Evolutionary conservation across 1,140 invertebrate genomes (phyloP).

Genomic region (Eriosoma lanigerum): DNA sequence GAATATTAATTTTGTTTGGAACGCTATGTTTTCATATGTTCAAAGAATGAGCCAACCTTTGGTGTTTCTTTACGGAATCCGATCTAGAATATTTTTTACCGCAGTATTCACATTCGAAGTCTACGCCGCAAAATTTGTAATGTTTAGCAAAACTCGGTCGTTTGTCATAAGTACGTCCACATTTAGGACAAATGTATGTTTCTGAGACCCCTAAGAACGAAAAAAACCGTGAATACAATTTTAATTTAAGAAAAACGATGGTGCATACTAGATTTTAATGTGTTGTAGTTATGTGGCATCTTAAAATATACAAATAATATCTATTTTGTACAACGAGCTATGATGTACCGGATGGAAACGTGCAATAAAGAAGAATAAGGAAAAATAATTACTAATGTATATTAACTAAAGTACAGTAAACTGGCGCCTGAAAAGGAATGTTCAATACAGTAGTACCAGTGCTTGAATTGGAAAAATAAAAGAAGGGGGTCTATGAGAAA

Average conservation of each 20-base stretch:
- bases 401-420: too few species aligned
- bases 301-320: not conserved
- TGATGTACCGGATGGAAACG: not conserved
- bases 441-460: too few species aligned
- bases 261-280: conserved; percentile 13
- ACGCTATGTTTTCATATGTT: conserved; percentile 48
- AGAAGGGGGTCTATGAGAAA: too few species aligned
- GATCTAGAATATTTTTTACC: conserved; percentile 48
- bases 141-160: conserved; percentile 46
- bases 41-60: conserved; percentile 57
- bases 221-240: conserved; percentile 20
- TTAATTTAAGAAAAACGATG: not conserved
- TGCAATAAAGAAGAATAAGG: conserved; percentile 14
- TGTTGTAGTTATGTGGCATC: not conserved
- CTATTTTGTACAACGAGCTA: not conserved
- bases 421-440: too few species aligned
- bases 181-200: conserved; percentile 50
- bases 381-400: too few species aligned
- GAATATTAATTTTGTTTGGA: not conserved
- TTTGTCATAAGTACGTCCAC: conserved; percentile 48
- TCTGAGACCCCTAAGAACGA: conserved; percentile 32
- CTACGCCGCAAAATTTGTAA: conserved; percentile 47
- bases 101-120: conserved; percentile 40
- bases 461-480: too few species aligned
- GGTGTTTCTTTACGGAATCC: conserved; percentile 54